A percentile compares a stretch with the other conserved stretches of the same genome.
phyloP scores from a whole-genome alignment of 1,140 invertebrate genomes.

The Ooceraea biroi region DNA sequence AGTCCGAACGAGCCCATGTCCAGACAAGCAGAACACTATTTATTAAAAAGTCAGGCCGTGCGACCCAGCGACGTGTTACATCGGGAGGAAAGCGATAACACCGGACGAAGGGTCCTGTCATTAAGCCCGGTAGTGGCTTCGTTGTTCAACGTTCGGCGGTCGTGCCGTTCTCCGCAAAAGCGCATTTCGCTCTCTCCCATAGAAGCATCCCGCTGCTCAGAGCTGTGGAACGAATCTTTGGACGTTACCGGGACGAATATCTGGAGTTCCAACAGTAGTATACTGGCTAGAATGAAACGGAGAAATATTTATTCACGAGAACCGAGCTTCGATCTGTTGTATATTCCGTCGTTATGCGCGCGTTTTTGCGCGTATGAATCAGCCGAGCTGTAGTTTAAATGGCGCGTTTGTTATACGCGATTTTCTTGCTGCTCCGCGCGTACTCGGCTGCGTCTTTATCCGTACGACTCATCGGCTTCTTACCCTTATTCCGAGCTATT shows the following conservation, averaged over 20 bases:
- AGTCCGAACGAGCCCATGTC: constrained; percentile 54
- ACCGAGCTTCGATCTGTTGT: not conserved
- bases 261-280: not conserved
- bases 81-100: constrained; percentile 86
- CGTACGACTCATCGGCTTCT: constrained; percentile 37
- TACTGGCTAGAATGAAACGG: constrained; percentile 12
- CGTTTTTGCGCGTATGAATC: not conserved
- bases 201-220: constrained; percentile 41
- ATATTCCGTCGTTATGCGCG: not conserved
- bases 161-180: constrained; percentile 46
- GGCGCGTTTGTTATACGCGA: constrained; percentile 41
- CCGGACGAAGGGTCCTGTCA: constrained; percentile 75
- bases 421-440: not conserved
- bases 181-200: constrained; percentile 47
- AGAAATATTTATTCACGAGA: constrained; percentile 23
- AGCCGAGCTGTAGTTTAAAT: constrained; percentile 11
- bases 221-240: constrained; percentile 41
- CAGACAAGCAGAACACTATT: constrained; percentile 78
- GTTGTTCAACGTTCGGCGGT: constrained; percentile 48
- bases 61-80: constrained; percentile 82
- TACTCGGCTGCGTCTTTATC: not conserved
- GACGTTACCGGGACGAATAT: constrained; percentile 25
- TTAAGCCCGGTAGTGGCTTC: constrained; percentile 78
- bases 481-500: constrained; percentile 78
- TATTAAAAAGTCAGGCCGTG: constrained; percentile 80